Conservation (phyloP, 2,888 invertebrate genomes). For the Callyntrura guangdongensis region DNA sequence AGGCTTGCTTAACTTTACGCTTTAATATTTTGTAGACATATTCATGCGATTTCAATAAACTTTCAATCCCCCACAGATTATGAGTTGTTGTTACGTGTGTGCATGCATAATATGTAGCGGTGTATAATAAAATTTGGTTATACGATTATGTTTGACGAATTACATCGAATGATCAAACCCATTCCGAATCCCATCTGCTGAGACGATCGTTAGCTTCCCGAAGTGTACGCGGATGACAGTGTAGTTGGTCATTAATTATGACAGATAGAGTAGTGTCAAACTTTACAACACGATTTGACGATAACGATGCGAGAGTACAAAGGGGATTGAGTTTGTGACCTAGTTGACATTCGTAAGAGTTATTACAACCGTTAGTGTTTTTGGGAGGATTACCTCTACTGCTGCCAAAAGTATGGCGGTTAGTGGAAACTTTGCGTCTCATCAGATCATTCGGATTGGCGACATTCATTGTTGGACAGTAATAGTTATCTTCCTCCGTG, state of each 20-base stretch:
- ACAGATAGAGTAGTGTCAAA: constrained; percentile 63
- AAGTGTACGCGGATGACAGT: constrained; percentile 59
- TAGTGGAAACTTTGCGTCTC: constrained; percentile 61
- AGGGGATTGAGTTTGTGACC: constrained; percentile 55
- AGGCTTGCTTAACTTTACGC: too few relatives aligned
- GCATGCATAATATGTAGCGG: too few relatives aligned
- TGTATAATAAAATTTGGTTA: constrained; percentile 16
- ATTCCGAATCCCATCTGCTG: constrained; percentile 68
- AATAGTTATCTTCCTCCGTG: constrained; percentile 74
- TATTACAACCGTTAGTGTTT: constrained; percentile 36
- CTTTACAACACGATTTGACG: constrained; percentile 51
- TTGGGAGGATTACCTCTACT: background rate
- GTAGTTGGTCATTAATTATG: constrained; percentile 62
- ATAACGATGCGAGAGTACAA: constrained; percentile 52
- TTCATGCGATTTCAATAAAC: constrained; percentile 7
- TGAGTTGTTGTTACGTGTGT: background rate
- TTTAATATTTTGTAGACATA: too few relatives aligned
- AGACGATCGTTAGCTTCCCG: constrained; percentile 56
- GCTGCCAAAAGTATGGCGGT: constrained; percentile 10
- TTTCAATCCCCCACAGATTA: constrained; percentile 1
- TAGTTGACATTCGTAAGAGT: constrained; percentile 25
- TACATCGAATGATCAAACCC: constrained; percentile 76
- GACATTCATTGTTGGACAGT: constrained; percentile 53
- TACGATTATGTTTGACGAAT: constrained; percentile 68
- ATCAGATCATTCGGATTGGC: constrained; percentile 66